These are phyloP conservation scores for Labeo catla DNA, from an alignment of 2,113 vertebrate genomes.

Conservation along the genomic window DNA sequence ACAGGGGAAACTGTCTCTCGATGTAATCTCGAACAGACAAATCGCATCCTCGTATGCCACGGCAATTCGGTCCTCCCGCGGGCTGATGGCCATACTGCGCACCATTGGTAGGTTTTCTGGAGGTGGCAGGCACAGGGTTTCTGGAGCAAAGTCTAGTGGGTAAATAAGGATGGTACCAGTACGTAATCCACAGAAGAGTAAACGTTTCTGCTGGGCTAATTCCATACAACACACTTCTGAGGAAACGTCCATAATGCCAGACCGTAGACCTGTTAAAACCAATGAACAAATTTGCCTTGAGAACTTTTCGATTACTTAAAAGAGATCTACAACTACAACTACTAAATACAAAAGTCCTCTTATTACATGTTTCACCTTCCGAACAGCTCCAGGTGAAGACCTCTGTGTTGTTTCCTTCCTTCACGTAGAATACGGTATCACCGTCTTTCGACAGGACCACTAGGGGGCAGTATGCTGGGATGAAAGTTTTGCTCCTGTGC, in stretches of 20 bases:
- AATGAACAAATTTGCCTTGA: background rate
- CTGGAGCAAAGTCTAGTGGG: conserved; percentile 73
- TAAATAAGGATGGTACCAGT: conserved; percentile 81
- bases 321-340: background rate
- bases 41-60: conserved; percentile 68
- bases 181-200: conserved; percentile 76
- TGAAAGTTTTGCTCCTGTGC: conserved; percentile 57
- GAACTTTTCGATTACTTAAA: background rate
- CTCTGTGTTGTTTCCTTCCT: conserved; percentile 68
- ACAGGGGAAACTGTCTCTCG: conserved; percentile 70
- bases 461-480: conserved; percentile 72
- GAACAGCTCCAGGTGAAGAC: conserved; percentile 78
- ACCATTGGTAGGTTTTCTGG: conserved; percentile 72
- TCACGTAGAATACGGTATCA: conserved; percentile 74
- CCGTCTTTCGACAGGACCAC: conserved; percentile 68
- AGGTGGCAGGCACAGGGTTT: conserved; percentile 78
- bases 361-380: conserved; percentile 71
- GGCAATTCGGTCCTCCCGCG: conserved; percentile 72
- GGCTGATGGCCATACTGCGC: conserved; percentile 65
- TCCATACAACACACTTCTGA: conserved; percentile 77
- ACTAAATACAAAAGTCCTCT: background rate
- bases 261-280: conserved; percentile 67
- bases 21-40: conserved; percentile 73
- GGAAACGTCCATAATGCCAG: conserved; percentile 66
- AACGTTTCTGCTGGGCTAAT: conserved; percentile 69